phyloP scores from a whole-genome alignment of 2,888 invertebrate genomes.

The Griposia aprilina region DNA sequence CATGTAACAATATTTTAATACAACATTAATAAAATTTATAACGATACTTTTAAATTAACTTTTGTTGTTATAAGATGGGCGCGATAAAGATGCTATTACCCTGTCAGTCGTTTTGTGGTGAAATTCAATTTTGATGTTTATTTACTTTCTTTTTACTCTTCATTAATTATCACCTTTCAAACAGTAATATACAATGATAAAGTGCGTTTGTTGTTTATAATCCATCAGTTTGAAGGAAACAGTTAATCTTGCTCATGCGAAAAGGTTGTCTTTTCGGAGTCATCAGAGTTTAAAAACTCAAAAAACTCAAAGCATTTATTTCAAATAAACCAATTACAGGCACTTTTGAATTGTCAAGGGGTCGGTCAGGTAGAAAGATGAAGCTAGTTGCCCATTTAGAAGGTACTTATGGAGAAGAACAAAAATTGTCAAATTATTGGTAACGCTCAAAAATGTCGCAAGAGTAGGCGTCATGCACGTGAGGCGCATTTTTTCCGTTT shows the following conservation, averaged over 20 bases:
- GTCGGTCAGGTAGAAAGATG: too few species aligned
- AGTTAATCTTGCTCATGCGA: not conserved
- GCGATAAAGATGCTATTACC: conserved; percentile 24
- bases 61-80: conserved; percentile 11
- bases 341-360: too few species aligned
- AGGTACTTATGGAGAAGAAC: too few species aligned
- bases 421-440: not conserved
- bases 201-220: conserved; percentile 1
- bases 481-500: not conserved
- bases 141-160: conserved; percentile 12
- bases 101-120: conserved; percentile 12
- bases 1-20: conserved; percentile 26
- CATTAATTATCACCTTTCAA: conserved; percentile 3
- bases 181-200: conserved; percentile 11
- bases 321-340: too few species aligned
- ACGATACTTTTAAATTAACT: conserved; percentile 24
- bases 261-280: not conserved
- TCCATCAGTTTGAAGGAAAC: not conserved
- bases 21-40: conserved; percentile 21
- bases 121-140: conserved; percentile 16
- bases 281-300: not conserved
- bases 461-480: not conserved
- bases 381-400: too few species aligned
- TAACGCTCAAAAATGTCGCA: not conserved
- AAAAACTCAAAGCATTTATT: too few species aligned